Evolutionary conservation across 2,888 invertebrate species (phyloP).

Genomic region (Charanyca ferruginea): DNA sequence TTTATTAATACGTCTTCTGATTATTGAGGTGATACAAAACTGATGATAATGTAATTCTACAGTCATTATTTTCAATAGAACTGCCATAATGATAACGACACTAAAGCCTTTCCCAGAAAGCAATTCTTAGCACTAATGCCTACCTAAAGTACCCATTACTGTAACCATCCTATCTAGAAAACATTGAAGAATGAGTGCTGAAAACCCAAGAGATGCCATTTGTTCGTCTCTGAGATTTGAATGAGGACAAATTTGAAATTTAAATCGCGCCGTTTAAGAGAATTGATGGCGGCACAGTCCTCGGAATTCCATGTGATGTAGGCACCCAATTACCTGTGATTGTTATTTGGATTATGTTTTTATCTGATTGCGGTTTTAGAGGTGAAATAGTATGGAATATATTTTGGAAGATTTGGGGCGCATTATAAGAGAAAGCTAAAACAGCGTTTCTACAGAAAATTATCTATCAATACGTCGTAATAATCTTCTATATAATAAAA

Average conservation of each 20-base stretch:
- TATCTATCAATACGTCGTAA: no score
- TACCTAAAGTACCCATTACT: conserved; percentile 47
- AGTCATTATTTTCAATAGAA: conserved; percentile 9
- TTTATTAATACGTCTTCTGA: no score
- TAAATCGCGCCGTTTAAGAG: conserved; percentile 67
- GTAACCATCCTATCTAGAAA: conserved; percentile 46
- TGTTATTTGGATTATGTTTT: conserved; percentile 53
- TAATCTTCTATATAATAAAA: no score
- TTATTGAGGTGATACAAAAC: not conserved
- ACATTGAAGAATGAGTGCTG: conserved; percentile 49
- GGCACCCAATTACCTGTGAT: conserved; percentile 56
- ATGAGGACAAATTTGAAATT: conserved; percentile 77
- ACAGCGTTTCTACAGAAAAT: no score
- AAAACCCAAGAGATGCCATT: conserved; percentile 62
- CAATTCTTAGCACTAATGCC: conserved; percentile 37
- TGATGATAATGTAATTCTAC: not conserved
- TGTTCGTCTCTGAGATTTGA: conserved; percentile 71
- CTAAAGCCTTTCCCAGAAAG: conserved; percentile 9
- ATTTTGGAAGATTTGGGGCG: not conserved
- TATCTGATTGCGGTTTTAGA: conserved; percentile 30
- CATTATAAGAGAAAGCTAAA: no score
- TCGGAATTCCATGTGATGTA: conserved; percentile 53
- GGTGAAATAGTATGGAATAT: not conserved
- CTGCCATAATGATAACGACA: conserved; percentile 1
- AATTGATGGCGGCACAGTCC: conserved; percentile 58